Evolutionary conservation across 2,888 invertebrate genomes (phyloP).

Genomic region (Melieria omissa): DNA sequence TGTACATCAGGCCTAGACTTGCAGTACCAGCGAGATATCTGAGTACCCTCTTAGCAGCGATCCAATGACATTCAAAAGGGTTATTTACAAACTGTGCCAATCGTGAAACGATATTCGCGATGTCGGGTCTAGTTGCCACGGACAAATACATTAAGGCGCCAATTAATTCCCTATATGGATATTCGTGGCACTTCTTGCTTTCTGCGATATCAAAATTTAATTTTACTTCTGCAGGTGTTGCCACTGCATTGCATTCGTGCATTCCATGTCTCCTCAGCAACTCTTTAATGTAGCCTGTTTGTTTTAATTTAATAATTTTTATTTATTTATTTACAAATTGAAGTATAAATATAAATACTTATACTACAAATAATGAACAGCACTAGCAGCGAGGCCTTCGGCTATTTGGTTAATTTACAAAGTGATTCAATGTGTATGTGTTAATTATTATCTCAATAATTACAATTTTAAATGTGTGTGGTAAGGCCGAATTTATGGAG

Average conservation of each 20-base stretch:
- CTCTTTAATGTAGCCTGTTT: slow-evolving; percentile 31
- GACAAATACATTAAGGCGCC: slow-evolving; percentile 43
- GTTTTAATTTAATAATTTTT: no score
- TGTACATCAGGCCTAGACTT: slow-evolving; percentile 1
- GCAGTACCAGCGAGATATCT: slow-evolving; percentile 6
- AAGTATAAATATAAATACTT: no score
- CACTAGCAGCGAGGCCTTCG: no score
- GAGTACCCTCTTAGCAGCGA: slow-evolving; percentile 21
- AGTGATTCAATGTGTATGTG: no score
- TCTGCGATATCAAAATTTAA: not conserved
- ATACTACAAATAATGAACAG: no score
- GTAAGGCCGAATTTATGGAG: no score
- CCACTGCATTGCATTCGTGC: slow-evolving; percentile 32
- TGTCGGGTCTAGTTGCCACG: slow-evolving; percentile 40
- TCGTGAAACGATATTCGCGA: slow-evolving; percentile 31
- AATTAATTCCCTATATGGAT: slow-evolving; percentile 33
- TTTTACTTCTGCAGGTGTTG: slow-evolving; percentile 32
- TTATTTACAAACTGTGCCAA: slow-evolving; percentile 12
- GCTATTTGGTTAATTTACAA: no score
- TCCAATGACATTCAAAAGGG: slow-evolving; percentile 9
- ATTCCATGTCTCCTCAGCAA: slow-evolving; percentile 32
- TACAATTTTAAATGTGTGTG: no score
- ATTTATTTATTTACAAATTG: no score
- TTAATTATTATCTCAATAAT: no score
- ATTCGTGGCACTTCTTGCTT: not conserved